phyloP scores from a whole-genome alignment of 2,888 invertebrate species.

The Ptychoptera albimana region DNA sequence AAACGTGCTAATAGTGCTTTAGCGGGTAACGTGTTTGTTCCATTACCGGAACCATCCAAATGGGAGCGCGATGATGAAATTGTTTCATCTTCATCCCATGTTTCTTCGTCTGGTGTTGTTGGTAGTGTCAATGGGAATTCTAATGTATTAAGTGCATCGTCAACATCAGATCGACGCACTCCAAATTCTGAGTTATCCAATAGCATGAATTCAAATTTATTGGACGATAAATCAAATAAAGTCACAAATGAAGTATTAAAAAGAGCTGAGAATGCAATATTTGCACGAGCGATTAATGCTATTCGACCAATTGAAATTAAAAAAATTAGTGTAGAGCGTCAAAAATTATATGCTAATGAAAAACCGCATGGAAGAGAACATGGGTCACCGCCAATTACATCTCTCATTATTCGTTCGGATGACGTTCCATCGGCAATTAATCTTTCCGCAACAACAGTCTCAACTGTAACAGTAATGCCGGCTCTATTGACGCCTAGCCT shows the following conservation, averaged over 20 bases:
- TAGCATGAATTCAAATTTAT: slow-evolving; percentile 10
- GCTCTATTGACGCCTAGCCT: slow-evolving; percentile 9
- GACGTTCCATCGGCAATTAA: no score
- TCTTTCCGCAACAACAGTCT: neutral
- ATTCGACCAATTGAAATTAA: slow-evolving; percentile 62
- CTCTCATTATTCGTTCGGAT: no score
- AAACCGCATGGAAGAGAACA: slow-evolving; percentile 14
- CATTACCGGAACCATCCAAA: slow-evolving; percentile 66
- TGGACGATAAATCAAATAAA: slow-evolving; percentile 42
- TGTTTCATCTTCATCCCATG: slow-evolving; percentile 10
- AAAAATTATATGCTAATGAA: slow-evolving; percentile 44
- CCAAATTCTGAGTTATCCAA: no score
- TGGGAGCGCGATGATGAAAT: slow-evolving; percentile 69
- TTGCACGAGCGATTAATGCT: slow-evolving; percentile 74
- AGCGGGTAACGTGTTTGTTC: slow-evolving; percentile 36
- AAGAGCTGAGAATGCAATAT: slow-evolving; percentile 80
- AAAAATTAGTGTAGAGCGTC: slow-evolving; percentile 49
- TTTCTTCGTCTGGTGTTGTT: no score
- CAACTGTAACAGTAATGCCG: slow-evolving; percentile 9
- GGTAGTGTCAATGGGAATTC: no score
- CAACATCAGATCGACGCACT: no score
- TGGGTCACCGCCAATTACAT: slow-evolving; percentile 10
- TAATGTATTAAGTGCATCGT: no score
- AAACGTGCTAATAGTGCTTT: slow-evolving; percentile 7
- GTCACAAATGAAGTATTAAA: slow-evolving; percentile 78